Evolutionary conservation across 2,888 invertebrate genomes (phyloP), one percentile per base, ranked within the genome.

Genomic region (Lochmaea capreae): DNA sequence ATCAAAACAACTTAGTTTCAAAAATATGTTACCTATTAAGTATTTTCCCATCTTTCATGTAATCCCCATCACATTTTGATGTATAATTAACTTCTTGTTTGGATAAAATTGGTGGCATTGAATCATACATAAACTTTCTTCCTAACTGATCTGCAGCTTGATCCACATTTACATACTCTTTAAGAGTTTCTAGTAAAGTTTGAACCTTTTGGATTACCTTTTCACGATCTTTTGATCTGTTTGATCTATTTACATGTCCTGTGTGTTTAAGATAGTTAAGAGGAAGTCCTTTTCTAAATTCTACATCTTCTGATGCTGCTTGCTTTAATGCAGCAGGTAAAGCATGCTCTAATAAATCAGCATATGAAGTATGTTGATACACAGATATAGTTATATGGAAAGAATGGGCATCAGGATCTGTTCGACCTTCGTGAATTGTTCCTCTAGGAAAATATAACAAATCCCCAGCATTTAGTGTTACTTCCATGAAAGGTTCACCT

Each of bases 341-440:
- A 76, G 93, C 89, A 82, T 93, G 93, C 84, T 97, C 94, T 77
- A 99, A 88, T 8, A 97, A 89, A 88, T 99, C 97, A 39, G 93
- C 94, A 92, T 95, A 99, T 0, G 96, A 91, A 84, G 96, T 96
- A 82, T 92, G 93, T 84, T 98, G 98, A 84, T 95, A 97, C 82
- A 95, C 93, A 65, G 97, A 98, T 5, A 99, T 88, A 0, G 99
- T 99, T 6, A 99, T 92, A 86, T 99, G 99, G 3, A 99, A 89
- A 1, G 98, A 98, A 88, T 99, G 97, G 42, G 90, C 89, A 49
- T 93, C 92, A 16, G 92, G 90, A 75, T 93, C 90, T 0, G 97
- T 95, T 69, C 90, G 89, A 59, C 94, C 97, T 88, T 97, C 95
- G 85, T 96, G 96, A 69, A 96, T 95, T 33, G 91, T 93, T 71